Conservation (phyloP, 2,797 vertebrate species). For the Centropyge bicolor region DNA sequence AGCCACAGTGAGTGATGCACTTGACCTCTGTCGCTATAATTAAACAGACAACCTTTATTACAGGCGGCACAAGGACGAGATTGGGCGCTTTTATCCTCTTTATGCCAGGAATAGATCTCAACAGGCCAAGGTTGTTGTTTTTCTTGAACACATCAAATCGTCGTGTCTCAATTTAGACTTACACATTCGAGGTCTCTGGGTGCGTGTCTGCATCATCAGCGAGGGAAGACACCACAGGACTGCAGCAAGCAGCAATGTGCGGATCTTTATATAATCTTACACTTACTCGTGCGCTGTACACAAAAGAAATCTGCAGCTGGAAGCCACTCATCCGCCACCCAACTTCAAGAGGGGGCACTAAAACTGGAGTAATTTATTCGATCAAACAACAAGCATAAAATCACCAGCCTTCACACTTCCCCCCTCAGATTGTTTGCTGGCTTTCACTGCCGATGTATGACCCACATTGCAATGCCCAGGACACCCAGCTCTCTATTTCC, state of each 20-base stretch:
- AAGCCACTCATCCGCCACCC: constrained; percentile 27
- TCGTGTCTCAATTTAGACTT: constrained; percentile 15
- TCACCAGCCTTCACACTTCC: constrained; percentile 60
- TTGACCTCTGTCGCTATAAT: constrained; percentile 45
- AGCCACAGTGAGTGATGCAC: constrained; percentile 32
- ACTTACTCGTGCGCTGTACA: constrained; percentile 28
- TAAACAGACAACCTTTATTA: constrained; percentile 34
- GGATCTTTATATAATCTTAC: constrained; percentile 28
- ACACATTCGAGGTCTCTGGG: neutral
- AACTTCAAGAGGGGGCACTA: constrained; percentile 61
- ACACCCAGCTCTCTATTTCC: constrained; percentile 51
- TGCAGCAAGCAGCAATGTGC: neutral
- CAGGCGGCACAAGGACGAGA: neutral
- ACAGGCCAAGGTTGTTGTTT: neutral
- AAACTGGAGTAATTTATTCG: constrained; percentile 65
- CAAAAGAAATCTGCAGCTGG: constrained; percentile 34
- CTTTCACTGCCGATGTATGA: constrained; percentile 74
- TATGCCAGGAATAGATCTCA: neutral
- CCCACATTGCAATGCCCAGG: constrained; percentile 85
- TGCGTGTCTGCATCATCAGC: constrained; percentile 11
- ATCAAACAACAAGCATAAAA: constrained; percentile 64
- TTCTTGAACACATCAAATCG: constrained; percentile 5
- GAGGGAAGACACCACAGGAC: neutral
- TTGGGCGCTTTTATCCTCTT: neutral
- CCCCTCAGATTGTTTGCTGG: constrained; percentile 68